These are phyloP conservation scores for Pantherophis guttatus DNA, from an alignment of 2,113 vertebrate genomes.

Conservation along the genomic window DNA sequence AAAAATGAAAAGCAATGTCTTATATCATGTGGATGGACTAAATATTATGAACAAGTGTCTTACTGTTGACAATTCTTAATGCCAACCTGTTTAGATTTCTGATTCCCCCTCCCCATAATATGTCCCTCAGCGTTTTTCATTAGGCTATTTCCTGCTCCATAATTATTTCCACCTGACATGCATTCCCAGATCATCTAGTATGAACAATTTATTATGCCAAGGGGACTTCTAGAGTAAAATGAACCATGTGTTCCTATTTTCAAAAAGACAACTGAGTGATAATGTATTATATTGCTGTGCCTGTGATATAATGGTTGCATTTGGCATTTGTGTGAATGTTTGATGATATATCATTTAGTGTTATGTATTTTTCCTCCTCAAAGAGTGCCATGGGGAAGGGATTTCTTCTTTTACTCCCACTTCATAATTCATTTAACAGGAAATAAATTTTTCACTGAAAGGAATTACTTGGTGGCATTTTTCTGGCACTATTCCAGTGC, in stretches of 20 bases:
- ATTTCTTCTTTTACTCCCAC: background rate
- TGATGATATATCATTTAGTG: background rate
- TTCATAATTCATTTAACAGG: slow-evolving; percentile 14
- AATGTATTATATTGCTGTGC: background rate
- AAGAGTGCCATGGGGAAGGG: background rate
- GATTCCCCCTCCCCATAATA: background rate
- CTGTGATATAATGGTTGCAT: background rate
- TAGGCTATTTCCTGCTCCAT: background rate
- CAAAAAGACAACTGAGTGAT: background rate
- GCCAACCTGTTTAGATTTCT: background rate
- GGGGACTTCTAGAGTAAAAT: background rate
- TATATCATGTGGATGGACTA: background rate
- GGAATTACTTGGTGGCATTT: slow-evolving; percentile 3
- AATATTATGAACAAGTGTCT: background rate
- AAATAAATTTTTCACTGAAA: slow-evolving; percentile 26
- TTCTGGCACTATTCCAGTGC: slow-evolving; percentile 12
- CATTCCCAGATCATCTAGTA: background rate
- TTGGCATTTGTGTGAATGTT: slow-evolving; percentile 6
- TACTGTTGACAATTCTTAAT: background rate
- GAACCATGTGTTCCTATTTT: background rate
- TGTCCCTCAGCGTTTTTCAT: background rate
- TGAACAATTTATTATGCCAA: background rate
- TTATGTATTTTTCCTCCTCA: slow-evolving; percentile 8
- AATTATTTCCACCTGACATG: background rate
- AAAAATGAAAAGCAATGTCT: background rate